phyloP scores from a whole-genome alignment of 2,888 invertebrate genomes.

The Thera britannica region DNA sequence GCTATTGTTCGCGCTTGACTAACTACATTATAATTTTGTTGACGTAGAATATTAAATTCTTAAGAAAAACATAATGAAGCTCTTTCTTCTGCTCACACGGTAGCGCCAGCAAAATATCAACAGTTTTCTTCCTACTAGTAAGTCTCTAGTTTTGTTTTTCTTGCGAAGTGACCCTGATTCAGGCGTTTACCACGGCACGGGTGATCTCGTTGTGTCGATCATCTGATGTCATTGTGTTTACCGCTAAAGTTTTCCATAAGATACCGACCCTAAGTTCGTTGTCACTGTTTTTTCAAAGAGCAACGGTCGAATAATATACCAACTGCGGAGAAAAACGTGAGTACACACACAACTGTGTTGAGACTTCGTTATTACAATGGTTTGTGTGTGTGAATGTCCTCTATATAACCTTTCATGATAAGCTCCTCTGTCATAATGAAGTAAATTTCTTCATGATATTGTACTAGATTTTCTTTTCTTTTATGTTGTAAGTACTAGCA shows the following conservation, averaged over 20 bases:
- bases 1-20: conserved; percentile 63
- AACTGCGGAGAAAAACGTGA: background rate
- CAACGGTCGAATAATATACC: conserved; percentile 32
- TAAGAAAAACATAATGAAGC: conserved; percentile 30
- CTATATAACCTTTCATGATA: conserved; percentile 7
- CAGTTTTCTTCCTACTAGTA: background rate
- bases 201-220: conserved; percentile 48
- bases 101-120: background rate
- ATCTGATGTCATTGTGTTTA: conserved; percentile 51
- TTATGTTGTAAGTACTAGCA: background rate
- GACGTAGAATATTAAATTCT: conserved; percentile 26
- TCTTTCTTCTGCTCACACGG: conserved; percentile 5
- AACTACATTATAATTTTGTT: conserved; percentile 44
- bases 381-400: background rate
- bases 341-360: background rate
- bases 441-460: background rate
- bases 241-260: conserved; percentile 37
- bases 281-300: conserved; percentile 30
- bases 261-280: conserved; percentile 37
- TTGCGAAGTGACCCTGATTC: conserved; percentile 42
- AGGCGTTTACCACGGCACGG: conserved; percentile 53
- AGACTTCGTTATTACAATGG: background rate
- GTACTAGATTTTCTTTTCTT: background rate
- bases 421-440: background rate
- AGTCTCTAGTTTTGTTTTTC: background rate